Evolutionary conservation across 2,797 vertebrate genomes (phyloP), one percentile per base, ranked within the genome.

Genomic region (Ispidina lecontei): DNA sequence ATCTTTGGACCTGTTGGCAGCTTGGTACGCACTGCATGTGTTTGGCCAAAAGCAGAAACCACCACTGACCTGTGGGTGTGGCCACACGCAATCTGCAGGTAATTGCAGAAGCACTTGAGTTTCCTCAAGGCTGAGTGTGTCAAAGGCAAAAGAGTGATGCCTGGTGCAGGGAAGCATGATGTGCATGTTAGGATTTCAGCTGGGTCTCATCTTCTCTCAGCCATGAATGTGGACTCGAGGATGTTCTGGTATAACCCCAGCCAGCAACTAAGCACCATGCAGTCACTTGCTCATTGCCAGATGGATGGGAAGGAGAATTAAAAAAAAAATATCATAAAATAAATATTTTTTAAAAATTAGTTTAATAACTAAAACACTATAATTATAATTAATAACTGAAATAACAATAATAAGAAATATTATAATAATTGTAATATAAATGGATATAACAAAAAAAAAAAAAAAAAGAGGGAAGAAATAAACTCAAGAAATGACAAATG

Each of bases 151-250:
- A 14, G 9, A 54, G 13, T 1, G 1, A 54, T 33, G 14, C 13
- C 17, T 15, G n/a, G 8, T 21, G 54, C n/a, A 13, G 21, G 29
- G 13, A 12, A 35, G 4, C 3, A 1, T 6, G 17, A 33, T 7
- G 51, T 23, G 31, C 35, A 13, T 0, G 0, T 4, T 22, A 28
- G 16, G 1, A 41, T n/a, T 11, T 18, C 7, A 1, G 7, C 69
- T 52, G 47, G 35, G 9, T 17, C 20, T 79, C 5, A 0, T 39
- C 17, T 26, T 17, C 46, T 9, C 17, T n/a, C 0, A 0, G 47
- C 71, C 19, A 0, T 2, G 4, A 1, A 4, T 12, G 5, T 31
- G 55, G 10, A 15, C 28, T 65, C 28, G 39, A 28, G 59, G 12
- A 19, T 31, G 19, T 31, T 13, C 7, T 31, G n/a, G 54, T 55